Percentiles rank a stretch among this genome's conserved stretches.
These are phyloP conservation scores for Lasius platythorax DNA, from an alignment of 2,888 invertebrate species.

Conservation along the genomic window DNA sequence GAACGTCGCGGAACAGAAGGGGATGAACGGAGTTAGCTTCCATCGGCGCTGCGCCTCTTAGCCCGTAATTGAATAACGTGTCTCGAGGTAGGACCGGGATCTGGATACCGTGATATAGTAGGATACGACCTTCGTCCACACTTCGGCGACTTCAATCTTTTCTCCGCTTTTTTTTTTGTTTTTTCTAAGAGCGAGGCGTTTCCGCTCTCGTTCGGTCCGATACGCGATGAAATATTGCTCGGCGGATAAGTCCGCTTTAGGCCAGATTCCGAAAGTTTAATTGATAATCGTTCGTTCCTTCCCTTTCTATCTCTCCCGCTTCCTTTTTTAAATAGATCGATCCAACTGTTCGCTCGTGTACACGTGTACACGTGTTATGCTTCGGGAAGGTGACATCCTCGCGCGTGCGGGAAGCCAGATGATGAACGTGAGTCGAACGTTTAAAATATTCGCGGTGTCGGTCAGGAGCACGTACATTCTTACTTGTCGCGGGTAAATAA, in stretches of 20 bases:
- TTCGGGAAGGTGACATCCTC: neutral
- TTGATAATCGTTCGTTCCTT: constrained; percentile 3
- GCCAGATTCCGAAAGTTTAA: constrained; percentile 57
- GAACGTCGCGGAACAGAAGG: constrained; percentile 68
- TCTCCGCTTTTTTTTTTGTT: constrained; percentile 46
- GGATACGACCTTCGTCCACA: constrained; percentile 70
- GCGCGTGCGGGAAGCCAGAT: constrained; percentile 11
- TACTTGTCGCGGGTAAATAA: constrained; percentile 55
- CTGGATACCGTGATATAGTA: constrained; percentile 75
- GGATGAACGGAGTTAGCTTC: constrained; percentile 71
- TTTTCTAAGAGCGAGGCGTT: constrained; percentile 17
- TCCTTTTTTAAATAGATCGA: constrained; percentile 14
- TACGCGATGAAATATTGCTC: constrained; percentile 67
- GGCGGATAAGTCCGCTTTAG: constrained; percentile 55
- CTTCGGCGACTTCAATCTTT: constrained; percentile 71
- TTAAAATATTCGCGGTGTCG: constrained; percentile 47
- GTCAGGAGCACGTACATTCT: constrained; percentile 38
- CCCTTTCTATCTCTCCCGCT: neutral
- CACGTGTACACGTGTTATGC: neutral
- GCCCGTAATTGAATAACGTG: constrained; percentile 83
- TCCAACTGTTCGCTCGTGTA: neutral
- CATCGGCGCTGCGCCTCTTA: constrained; percentile 79
- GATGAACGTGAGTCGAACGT: constrained; percentile 38
- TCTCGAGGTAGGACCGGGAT: constrained; percentile 77
- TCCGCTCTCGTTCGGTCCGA: constrained; percentile 50